Conservation (phyloP, 23 tunicate species). For the Botrylloides violaceus region DNA sequence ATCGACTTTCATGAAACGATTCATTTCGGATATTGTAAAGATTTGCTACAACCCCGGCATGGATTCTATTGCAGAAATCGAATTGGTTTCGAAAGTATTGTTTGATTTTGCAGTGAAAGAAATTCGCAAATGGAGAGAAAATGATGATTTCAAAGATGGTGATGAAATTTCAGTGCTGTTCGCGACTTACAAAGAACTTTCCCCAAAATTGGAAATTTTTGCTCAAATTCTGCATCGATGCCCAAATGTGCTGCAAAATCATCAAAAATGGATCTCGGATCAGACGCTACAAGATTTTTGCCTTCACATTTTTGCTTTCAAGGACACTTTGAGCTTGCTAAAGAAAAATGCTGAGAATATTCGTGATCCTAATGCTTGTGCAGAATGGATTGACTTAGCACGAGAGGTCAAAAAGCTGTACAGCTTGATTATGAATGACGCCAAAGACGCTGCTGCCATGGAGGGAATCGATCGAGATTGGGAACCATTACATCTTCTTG, state of each 20-base stretch:
- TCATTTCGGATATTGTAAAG: slow-evolving; percentile 3
- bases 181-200: slow-evolving; percentile 15
- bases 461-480: slow-evolving; percentile 6
- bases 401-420: slow-evolving; percentile 12
- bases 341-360: slow-evolving; percentile 22
- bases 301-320: slow-evolving; percentile 24
- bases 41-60: not conserved
- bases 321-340: slow-evolving; percentile 13
- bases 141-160: not conserved
- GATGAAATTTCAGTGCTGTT: slow-evolving; percentile 36
- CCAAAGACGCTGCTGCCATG: not conserved
- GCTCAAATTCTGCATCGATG: slow-evolving; percentile 18
- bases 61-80: not conserved
- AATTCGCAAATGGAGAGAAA: not conserved
- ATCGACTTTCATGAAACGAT: slow-evolving; percentile 6
- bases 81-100: not conserved
- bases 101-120: not conserved
- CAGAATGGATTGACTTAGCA: slow-evolving; percentile 29
- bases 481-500: slow-evolving; percentile 36
- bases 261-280: slow-evolving; percentile 19
- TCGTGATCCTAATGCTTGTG: slow-evolving; percentile 26
- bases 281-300: slow-evolving; percentile 16
- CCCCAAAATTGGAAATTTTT: slow-evolving; percentile 12
- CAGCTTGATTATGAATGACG: slow-evolving; percentile 5
- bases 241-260: slow-evolving; percentile 12